Evolutionary conservation across 2,797 vertebrate genomes (phyloP), one percentile per base, ranked within the genome.

Genomic region (Syngnathus rostellatus): DNA sequence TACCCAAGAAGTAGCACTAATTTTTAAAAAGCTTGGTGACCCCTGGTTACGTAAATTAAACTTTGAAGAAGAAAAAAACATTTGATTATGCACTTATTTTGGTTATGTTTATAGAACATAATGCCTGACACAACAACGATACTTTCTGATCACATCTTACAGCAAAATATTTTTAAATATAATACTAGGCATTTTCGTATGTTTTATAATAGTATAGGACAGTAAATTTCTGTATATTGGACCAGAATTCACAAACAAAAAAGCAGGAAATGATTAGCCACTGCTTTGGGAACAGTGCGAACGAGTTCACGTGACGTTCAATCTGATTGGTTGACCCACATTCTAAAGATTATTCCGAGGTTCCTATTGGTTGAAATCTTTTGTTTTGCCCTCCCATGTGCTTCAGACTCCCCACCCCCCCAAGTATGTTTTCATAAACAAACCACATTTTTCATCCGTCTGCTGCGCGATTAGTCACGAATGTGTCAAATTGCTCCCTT

Each of bases 261-360:
- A 61, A 14, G 62, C 59, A 64, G 51, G 62, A 77, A 59, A 43
- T 64, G 43, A 68, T 58, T 69, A 68, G 25, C 25, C n/a, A 38
- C 39, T 21, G 68, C 53, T 67, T 40, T 37, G 37, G 62, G 66
- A 54, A 66, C 58, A 63, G 64, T n/a, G 21, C 66, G 16, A 73
- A 72, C 75, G 68, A 71, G 72, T 65, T 71, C 72, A 38, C 43
- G 73, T 73, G 64, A 81, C 17, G 43, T 67, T 19, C 2, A 16
- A 6, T 70, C 66, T 81, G 77, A 92, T 91, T 91, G 89, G 90
- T 75, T 91, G 85, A 90, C 86, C 85, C 86, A 88, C 71, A 86
- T 87, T 81, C 71, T 40, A 5, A 14, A 73, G 74, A 68, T 80
- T 66, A 72, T 59, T 25, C 6, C 16, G 23, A 0, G 2, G 19